phyloP scores from a whole-genome alignment of 2,113 vertebrate species.

The Taxidea taxus region DNA sequence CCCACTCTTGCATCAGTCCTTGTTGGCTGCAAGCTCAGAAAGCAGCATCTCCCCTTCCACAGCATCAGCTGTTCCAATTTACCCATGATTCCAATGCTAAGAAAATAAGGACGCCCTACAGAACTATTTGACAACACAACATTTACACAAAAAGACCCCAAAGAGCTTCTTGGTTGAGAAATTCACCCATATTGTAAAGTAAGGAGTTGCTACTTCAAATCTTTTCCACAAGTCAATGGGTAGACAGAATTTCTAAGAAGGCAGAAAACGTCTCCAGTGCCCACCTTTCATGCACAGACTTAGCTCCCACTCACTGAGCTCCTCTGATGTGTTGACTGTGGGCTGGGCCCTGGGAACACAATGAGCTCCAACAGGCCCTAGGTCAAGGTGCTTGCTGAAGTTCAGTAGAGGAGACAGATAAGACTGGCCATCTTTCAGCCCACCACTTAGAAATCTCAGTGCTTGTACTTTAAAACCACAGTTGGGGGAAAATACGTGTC shows the following conservation, averaged over 20 bases:
- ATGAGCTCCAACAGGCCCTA: not conserved
- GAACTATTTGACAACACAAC: not conserved
- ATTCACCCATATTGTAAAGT: not conserved
- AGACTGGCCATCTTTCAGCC: not conserved
- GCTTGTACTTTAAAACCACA: not conserved
- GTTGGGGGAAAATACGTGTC: fast-evolving
- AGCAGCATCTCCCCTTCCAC: not conserved
- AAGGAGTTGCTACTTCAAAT: not conserved
- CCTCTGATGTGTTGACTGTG: not conserved
- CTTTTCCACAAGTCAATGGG: not conserved
- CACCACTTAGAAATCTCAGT: not conserved
- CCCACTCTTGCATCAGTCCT: not conserved
- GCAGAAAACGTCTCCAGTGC: not conserved
- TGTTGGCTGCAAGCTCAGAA: not conserved
- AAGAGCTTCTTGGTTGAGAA: not conserved
- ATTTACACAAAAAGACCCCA: not conserved
- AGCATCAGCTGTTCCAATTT: not conserved
- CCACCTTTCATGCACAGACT: not conserved
- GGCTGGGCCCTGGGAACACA: not conserved
- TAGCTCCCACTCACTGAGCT: not conserved
- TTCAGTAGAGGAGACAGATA: not conserved
- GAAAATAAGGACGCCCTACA: not conserved
- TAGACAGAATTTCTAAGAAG: not conserved
- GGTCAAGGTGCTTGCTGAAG: not conserved
- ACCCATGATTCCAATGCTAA: not conserved